phyloP scores from a whole-genome alignment of 2,888 invertebrate species.

The Hypercompe scribonia region DNA sequence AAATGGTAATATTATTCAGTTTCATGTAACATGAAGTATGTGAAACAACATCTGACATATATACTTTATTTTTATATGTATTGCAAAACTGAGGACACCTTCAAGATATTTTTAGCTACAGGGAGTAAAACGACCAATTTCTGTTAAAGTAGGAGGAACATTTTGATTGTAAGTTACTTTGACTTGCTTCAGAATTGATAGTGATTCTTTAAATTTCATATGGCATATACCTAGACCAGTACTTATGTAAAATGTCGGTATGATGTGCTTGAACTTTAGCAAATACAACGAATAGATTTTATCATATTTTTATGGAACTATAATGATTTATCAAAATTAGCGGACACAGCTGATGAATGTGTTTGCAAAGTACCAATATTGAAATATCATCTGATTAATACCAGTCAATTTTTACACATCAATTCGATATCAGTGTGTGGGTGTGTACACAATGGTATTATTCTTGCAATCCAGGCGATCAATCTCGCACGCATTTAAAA shows the following conservation, averaged over 20 bases:
- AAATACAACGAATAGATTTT: neutral
- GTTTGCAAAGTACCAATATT: slow-evolving; percentile 25
- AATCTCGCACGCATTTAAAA: slow-evolving; percentile 69
- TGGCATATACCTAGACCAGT: too few relatives aligned
- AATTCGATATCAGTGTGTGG: slow-evolving; percentile 30
- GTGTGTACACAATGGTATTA: slow-evolving; percentile 44
- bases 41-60: neutral
- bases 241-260: neutral
- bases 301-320: neutral
- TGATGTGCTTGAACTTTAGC: too few relatives aligned
- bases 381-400: slow-evolving; percentile 42
- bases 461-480: slow-evolving; percentile 62
- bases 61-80: neutral
- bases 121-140: too few relatives aligned
- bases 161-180: too few relatives aligned
- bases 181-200: too few relatives aligned
- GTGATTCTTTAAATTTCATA: too few relatives aligned
- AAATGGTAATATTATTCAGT: neutral
- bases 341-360: slow-evolving; percentile 14
- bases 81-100: neutral
- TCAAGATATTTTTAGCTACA: too few relatives aligned
- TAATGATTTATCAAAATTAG: slow-evolving; percentile 18
- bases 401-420: slow-evolving; percentile 23
- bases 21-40: neutral
- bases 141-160: too few relatives aligned